Percentiles rank a stretch among this genome's conserved stretches.
Evolutionary conservation across 2,888 invertebrate species (phyloP).

Genomic region (Heliconius ethilla): DNA sequence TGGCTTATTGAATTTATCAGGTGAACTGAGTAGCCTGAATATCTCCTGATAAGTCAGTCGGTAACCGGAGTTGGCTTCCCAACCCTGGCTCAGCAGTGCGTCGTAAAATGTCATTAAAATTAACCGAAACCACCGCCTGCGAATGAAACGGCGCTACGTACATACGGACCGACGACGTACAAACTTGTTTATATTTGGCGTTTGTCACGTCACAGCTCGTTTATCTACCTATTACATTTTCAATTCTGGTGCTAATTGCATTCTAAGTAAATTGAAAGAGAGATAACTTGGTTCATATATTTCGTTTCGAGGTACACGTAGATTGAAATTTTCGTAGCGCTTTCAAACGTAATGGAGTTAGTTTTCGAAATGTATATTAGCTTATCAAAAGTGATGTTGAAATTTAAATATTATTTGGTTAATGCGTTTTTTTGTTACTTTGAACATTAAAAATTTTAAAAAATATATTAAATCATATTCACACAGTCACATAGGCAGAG

Average conservation of each 20-base stretch:
- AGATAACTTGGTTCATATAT: slow-evolving; percentile 1
- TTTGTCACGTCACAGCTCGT: slow-evolving; percentile 55
- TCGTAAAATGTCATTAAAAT: slow-evolving; percentile 70
- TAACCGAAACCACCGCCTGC: slow-evolving; percentile 64
- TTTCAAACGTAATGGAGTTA: background rate
- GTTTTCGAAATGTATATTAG: background rate
- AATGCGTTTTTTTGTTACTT: background rate
- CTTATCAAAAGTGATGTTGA: background rate
- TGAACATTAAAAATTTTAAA: too few relatives aligned
- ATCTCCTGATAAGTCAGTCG: slow-evolving; percentile 30
- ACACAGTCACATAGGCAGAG: background rate
- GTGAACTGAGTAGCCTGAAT: slow-evolving; percentile 20
- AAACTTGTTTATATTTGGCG: slow-evolving; percentile 58
- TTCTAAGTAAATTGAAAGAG: slow-evolving; percentile 13
- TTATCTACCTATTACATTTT: slow-evolving; percentile 34
- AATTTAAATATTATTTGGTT: background rate
- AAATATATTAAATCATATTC: too few relatives aligned
- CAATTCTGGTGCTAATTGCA: slow-evolving; percentile 34
- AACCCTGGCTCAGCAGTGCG: slow-evolving; percentile 61
- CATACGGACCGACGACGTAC: slow-evolving; percentile 15
- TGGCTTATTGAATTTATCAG: background rate
- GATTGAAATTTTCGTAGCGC: slow-evolving; percentile 18
- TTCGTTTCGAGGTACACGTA: background rate
- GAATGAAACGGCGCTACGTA: slow-evolving; percentile 62
- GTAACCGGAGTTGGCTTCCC: slow-evolving; percentile 50